A percentile compares a stretch with the other conserved stretches of the same genome.
These are phyloP conservation scores for Falco rusticolus DNA, from an alignment of 2,797 vertebrate genomes.

Conservation along the genomic window DNA sequence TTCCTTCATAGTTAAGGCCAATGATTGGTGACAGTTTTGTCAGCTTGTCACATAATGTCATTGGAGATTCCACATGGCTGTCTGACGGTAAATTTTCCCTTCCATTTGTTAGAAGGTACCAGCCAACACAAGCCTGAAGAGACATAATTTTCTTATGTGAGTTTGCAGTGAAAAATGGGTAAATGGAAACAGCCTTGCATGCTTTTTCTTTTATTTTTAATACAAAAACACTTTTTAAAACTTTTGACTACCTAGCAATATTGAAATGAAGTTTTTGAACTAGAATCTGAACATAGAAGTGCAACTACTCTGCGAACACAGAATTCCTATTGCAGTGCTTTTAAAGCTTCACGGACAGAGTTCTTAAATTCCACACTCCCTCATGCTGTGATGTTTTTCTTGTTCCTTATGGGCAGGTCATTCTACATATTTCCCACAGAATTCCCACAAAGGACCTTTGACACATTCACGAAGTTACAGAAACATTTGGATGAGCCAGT, in stretches of 20 bases:
- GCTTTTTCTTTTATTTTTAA: neutral
- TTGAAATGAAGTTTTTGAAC: conserved; percentile 17
- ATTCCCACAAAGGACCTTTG: conserved; percentile 81
- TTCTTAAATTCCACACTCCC: conserved; percentile 65
- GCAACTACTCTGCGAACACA: conserved; percentile 5
- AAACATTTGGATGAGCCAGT: conserved; percentile 76
- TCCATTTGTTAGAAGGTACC: conserved; percentile 25
- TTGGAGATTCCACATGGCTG: neutral
- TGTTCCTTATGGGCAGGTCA: conserved; percentile 75
- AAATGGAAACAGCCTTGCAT: neutral
- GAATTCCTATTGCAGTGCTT: conserved; percentile 35
- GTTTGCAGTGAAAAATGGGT: neutral
- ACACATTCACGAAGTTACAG: conserved; percentile 70
- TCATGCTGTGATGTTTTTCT: conserved; percentile 79
- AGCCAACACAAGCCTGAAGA: conserved; percentile 16
- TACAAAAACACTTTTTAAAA: neutral
- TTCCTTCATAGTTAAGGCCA: conserved; percentile 56
- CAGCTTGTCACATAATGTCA: neutral
- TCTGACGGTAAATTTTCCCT: conserved; percentile 52
- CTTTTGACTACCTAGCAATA: neutral
- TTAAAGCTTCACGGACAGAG: conserved; percentile 50
- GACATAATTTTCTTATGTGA: neutral
- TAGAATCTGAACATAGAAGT: neutral
- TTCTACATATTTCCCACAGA: conserved; percentile 80
- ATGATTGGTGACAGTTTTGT: conserved; percentile 39